Conservation (phyloP, 2,113 vertebrate species). For the Azemiops feae region DNA sequence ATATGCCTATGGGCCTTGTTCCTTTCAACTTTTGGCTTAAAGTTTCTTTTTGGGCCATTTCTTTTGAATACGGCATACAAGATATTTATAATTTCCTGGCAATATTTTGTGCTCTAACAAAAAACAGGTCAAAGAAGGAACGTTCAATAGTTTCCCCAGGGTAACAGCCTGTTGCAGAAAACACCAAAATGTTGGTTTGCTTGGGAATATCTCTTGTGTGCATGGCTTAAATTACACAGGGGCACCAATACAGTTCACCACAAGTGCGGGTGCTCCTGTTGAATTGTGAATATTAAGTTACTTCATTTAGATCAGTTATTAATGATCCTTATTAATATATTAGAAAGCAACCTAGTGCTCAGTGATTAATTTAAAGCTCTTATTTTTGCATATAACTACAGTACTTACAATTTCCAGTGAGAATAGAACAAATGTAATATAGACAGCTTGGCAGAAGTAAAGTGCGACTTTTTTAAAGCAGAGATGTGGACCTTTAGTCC, state of each 20-base stretch:
- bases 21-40: conserved; percentile 35
- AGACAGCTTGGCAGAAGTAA: neutral
- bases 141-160: neutral
- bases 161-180: neutral
- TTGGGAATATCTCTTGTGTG: neutral
- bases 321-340: neutral
- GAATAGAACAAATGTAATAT: neutral
- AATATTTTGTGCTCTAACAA: neutral
- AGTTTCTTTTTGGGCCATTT: conserved; percentile 31
- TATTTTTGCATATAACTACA: no score
- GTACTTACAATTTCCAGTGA: neutral
- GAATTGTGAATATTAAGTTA: neutral
- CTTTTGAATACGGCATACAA: conserved; percentile 11
- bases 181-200: neutral
- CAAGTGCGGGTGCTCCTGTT: no score
- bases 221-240: neutral
- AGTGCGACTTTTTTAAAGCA: neutral
- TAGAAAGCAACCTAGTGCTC: neutral
- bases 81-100: conserved; percentile 10
- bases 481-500: neutral
- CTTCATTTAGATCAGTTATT: neutral
- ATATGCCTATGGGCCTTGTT: conserved; percentile 53
- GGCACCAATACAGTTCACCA: neutral
- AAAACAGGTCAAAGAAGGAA: neutral
- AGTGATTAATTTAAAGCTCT: neutral